Evolutionary conservation across 1,140 invertebrate genomes (phyloP).

Genomic region (Octopus bimaculoides): DNA sequence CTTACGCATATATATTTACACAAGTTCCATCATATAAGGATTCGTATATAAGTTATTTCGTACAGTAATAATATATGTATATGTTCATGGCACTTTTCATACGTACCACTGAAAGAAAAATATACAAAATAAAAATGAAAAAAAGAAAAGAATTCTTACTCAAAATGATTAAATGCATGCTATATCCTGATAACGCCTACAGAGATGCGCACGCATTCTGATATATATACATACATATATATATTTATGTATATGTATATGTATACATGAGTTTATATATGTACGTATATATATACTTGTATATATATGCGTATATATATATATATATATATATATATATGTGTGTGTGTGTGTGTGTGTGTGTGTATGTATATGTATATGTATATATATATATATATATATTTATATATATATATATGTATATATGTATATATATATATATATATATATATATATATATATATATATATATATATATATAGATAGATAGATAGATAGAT

Average conservation of each 20-base stretch:
- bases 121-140: no score
- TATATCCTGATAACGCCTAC: no score
- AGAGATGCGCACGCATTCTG: background rate
- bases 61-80: no score
- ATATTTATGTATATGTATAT: background rate
- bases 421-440: background rate
- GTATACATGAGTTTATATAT: background rate
- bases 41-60: no score
- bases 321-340: background rate
- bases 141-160: no score
- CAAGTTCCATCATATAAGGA: no score
- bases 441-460: background rate
- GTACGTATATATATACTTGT: background rate
- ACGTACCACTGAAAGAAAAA: no score
- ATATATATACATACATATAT: background rate
- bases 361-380: background rate
- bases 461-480: background rate
- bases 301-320: background rate
- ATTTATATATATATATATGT: background rate
- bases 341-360: background rate
- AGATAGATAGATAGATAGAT: background rate
- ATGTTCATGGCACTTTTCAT: no score
- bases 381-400: background rate
- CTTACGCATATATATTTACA: no score
- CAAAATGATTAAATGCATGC: no score